These are phyloP conservation scores for Parotia lawesii DNA, from an alignment of 2,113 vertebrate genomes.

Conservation along the genomic window DNA sequence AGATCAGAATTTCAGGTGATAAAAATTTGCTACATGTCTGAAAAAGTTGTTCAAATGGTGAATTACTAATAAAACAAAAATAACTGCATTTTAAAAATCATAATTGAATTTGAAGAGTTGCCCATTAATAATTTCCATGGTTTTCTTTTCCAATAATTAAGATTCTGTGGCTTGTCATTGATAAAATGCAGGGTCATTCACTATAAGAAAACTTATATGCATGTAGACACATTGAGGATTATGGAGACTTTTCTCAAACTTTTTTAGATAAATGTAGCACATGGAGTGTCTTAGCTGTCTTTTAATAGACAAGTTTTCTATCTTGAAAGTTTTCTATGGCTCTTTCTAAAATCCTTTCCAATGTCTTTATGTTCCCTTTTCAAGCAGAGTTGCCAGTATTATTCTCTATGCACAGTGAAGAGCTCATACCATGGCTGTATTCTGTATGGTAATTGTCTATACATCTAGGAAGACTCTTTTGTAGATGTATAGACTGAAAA, in stretches of 20 bases:
- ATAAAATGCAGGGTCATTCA: background rate
- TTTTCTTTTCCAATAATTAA: background rate
- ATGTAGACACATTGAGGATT: background rate
- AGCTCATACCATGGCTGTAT: accelerated
- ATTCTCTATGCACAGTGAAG: background rate
- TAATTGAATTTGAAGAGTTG: background rate
- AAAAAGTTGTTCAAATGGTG: background rate
- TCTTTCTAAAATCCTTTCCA: background rate
- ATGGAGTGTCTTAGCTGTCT: background rate
- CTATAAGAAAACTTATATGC: background rate
- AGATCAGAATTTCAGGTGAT: background rate
- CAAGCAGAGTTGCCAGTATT: background rate
- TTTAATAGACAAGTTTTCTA: background rate
- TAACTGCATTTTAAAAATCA: background rate
- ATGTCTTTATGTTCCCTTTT: background rate
- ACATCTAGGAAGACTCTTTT: background rate
- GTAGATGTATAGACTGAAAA: background rate
- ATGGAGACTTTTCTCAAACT: background rate
- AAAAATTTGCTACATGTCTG: background rate
- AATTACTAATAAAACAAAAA: background rate
- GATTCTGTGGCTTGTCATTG: background rate
- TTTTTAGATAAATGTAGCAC: background rate
- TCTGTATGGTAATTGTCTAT: background rate
- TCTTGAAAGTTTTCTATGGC: background rate
- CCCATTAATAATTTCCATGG: background rate